Conservation (phyloP, 1,140 invertebrate genomes). For the Danaus melanippus region DNA sequence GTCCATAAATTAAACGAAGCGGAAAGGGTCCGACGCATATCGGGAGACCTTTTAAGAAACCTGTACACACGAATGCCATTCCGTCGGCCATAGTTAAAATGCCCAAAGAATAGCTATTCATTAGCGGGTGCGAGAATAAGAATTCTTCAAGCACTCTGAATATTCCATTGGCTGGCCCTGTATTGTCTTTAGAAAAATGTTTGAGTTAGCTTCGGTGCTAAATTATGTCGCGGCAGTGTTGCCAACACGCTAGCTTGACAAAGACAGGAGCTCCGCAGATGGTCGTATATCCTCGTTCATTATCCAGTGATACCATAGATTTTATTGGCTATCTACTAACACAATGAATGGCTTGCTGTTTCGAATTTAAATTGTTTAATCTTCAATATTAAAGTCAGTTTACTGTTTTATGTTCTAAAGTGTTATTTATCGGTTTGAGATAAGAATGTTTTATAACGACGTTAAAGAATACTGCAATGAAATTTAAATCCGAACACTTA, state of each 20-base stretch:
- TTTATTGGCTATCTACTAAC: slow-evolving; percentile 37
- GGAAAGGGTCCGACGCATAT: slow-evolving; percentile 64
- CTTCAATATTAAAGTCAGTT: slow-evolving; percentile 19
- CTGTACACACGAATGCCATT: slow-evolving; percentile 68
- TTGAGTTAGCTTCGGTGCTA: slow-evolving; percentile 45
- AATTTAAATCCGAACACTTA: slow-evolving; percentile 10
- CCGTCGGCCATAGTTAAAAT: slow-evolving; percentile 69
- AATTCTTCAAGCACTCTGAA: slow-evolving; percentile 65
- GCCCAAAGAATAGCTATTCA: slow-evolving; percentile 70
- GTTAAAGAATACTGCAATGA: slow-evolving; percentile 13
- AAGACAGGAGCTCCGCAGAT: slow-evolving; percentile 30
- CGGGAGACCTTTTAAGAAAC: slow-evolving; percentile 67
- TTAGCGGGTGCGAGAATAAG: slow-evolving; percentile 70
- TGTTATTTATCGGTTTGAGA: slow-evolving; percentile 14
- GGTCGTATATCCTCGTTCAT: slow-evolving; percentile 53
- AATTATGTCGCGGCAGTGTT: slow-evolving; percentile 49
- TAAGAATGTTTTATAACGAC: slow-evolving; percentile 17
- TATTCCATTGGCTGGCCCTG: slow-evolving; percentile 59
- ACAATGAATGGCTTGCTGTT: slow-evolving; percentile 34
- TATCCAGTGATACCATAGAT: slow-evolving; percentile 48
- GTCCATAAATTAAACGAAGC: slow-evolving; percentile 64
- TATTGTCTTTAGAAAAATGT: slow-evolving; percentile 70
- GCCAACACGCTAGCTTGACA: slow-evolving; percentile 33
- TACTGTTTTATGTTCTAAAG: slow-evolving; percentile 11
- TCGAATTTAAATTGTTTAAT: slow-evolving; percentile 27